Base-by-base conservation (phyloP, 2,797 vertebrate species). In the Potorous gilbertii region DNA sequence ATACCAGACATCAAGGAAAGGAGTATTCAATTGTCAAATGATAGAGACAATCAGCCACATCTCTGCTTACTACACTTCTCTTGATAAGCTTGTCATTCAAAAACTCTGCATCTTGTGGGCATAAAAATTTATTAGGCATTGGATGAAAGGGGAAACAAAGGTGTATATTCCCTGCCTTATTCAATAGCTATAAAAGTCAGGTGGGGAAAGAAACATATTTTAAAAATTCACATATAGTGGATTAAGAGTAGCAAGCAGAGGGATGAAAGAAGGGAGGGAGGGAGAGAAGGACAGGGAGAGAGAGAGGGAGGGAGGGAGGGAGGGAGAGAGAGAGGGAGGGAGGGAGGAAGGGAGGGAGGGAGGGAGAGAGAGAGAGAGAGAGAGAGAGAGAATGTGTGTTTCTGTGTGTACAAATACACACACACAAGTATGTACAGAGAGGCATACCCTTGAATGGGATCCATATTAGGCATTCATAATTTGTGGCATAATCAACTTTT, bases 271-370 rank as follows among this genome's bases (percentile, higher is more conserved):
- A 29, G 57, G 12, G 10, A 11, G 28, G 28, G 10, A 29, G 56
- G 11, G 28, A 10, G 28, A 29, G 8, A 29, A 9, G 11, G 28
- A 29, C 1, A 9, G 2, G 8, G 28, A 56, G 6, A 27, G 9
- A 10, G 28, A 57, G 56, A 2, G 28, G 29, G 56, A 29, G 9
- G 10, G 56, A 29, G 56, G 29, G 5, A 27, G 5, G 8, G 24
- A 12, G 24, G 5, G 2, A 11, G 21, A 5, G 56, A 24, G 6
- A 1, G 1, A 8, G 24, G 8, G 6, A 13, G 24, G 3, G 56
- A 13, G 6, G 8, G 5, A 24, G 18, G 14, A 18, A 56, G 55
- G 57, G 0, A 13, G 56, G 6, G 24, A 5, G 56, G 2, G 18
- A 24, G 5, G 21, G 21, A 5, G 21, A 18, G 16, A 13, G 16